Evolutionary conservation across 1,140 invertebrate genomes (phyloP), one percentile per base, ranked within the genome.

Genomic region (Chymomyza costata): DNA sequence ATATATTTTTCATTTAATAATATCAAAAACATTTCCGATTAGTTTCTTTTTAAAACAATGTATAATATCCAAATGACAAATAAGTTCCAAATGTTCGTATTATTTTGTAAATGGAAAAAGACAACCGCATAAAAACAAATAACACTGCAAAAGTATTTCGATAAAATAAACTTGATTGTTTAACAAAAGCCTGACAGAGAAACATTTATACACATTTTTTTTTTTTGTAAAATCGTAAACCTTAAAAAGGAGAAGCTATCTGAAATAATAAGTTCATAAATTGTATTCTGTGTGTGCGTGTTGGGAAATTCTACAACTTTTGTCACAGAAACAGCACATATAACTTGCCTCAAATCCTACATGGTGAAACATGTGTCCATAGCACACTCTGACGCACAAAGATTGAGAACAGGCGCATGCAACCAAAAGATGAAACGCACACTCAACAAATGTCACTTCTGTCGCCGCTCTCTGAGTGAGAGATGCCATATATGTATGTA

Each of bases 41-140:
- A n/a, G n/a, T n/a, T n/a, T n/a, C n/a, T n/a, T n/a, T n/a, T n/a
- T n/a, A n/a, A n/a, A n/a, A n/a, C n/a, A n/a, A n/a, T n/a, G n/a
- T n/a, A n/a, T n/a, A n/a, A n/a, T n/a, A n/a, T n/a, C n/a, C n/a
- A n/a, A n/a, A n/a, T n/a, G n/a, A n/a, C n/a, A n/a, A n/a, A n/a
- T n/a, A n/a, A n/a, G n/a, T n/a, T n/a, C n/a, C n/a, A 60, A 60
- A 55, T 55, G 51, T 59, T 30, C 10, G 47, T 37, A 15, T 25
- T 14, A 14, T 38, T 8, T 11, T 37, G 7, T 25, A 11, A 28
- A 41, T 25, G 3, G 14, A 11, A 39, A 2, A 39, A 16, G 6
- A 18, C 16, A 8, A 8, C 2, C 13, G 8, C 21, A 25, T 3
- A 25, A 25, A 3, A 25, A 3, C 21, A 25, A 25, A 25, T 25